Base-by-base conservation (phyloP, 2,113 vertebrate genomes). In the Proteles cristata region DNA sequence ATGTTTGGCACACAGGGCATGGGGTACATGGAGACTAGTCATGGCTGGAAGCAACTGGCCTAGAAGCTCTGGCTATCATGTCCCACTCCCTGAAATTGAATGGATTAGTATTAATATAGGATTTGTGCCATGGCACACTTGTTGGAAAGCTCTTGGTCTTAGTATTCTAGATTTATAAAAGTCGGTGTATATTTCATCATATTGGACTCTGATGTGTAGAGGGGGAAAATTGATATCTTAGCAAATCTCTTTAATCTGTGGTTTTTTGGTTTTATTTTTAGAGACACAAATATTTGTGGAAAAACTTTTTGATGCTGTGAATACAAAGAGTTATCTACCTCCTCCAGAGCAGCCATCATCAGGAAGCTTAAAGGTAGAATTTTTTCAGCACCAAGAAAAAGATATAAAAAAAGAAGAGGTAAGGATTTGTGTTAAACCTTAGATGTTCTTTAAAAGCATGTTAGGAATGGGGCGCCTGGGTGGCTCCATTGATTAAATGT, bases 261-360 rank as follows among this genome's bases (percentile, higher is more conserved):
- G 16, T 91, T 19, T 97, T 58, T 7, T 4, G 4, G 14, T 45
- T 96, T 96, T 95, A n/a, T 68, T 97, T 98, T 77, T 98, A 99
- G 99, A 99, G 96, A 99, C 99, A 7, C 99, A 99, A 97, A 99
- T 98, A 94, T 99, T 99, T 99, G 99, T 99, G 97, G 99, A 99
- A 98, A 99, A 99, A 98, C 99, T 99, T 97, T 99, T 99, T 98
- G 99, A 99, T 99, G 99, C 99, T 96, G 99, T 99, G 98, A 99
- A 99, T 99, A 99, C 99, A 97, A 99, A 99, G 98, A 99, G 99
- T 98, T 99, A 99, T 95, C 99, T 99, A 99, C 99, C 99, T 98
- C 99, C 99, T 95, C 98, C 99, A 82, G 99, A 99, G 82, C 99
- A 99, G 79, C 98, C 98, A 12, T 98, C 99, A 7, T 99, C 99